phyloP scores from a whole-genome alignment of 2,888 invertebrate species.

The Horisme vitalbata region DNA sequence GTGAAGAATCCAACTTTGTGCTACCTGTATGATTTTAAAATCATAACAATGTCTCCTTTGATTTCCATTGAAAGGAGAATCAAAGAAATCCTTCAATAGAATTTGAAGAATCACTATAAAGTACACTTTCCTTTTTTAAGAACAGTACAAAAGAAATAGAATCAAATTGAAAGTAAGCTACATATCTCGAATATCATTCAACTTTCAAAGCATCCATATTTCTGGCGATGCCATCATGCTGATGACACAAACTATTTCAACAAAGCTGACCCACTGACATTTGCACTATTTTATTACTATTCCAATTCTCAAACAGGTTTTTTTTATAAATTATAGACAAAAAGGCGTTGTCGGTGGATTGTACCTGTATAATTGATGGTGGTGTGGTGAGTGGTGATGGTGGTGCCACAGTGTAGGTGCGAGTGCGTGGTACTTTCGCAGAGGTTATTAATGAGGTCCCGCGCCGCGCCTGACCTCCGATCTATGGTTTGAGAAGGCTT shows the following conservation, averaged over 20 bases:
- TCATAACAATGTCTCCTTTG: too few species aligned
- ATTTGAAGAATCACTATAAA: not conserved
- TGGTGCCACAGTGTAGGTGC: conserved; percentile 3
- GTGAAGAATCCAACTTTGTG: too few species aligned
- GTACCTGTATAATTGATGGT: conserved; percentile 28
- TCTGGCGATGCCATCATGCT: conserved; percentile 11
- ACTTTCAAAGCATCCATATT: not conserved
- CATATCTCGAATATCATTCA: conserved; percentile 5
- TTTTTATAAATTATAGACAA: conserved; percentile 3
- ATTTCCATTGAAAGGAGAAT: conserved; percentile 6
- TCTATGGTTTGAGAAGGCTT: not conserved
- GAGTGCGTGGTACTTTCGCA: conserved; percentile 23
- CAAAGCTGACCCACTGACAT: conserved; percentile 28
- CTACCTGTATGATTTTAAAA: too few species aligned
- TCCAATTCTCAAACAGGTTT: conserved; percentile 18
- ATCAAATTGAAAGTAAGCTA: not conserved
- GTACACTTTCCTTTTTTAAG: not conserved
- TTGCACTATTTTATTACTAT: conserved; percentile 23
- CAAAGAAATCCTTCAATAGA: conserved; percentile 1
- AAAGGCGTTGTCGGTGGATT: conserved; percentile 5
- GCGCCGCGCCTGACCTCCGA: conserved; percentile 23
- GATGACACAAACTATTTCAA: conserved; percentile 16
- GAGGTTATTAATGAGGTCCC: conserved; percentile 22
- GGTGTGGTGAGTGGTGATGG: conserved; percentile 14
- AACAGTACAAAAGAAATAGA: not conserved